Evolutionary conservation across 2,888 invertebrate species (phyloP), one percentile per base, ranked within the genome.

Genomic region (Eupithecia vulgata): DNA sequence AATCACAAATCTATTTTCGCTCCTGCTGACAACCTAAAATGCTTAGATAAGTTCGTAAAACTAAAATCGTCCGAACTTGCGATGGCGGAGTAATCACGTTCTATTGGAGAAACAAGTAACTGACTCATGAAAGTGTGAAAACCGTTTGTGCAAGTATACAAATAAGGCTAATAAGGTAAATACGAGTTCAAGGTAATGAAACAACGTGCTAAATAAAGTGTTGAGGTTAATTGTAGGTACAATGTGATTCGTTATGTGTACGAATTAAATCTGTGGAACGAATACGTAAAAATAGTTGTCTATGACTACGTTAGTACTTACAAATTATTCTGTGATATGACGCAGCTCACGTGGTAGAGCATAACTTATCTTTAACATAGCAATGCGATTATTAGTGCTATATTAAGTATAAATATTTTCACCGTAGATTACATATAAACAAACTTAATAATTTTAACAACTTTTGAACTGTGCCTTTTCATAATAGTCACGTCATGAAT

Each of bases 101-200:
- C 35, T 59, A 62, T 35, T 62, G 37, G 21, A 21, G 17, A 57
- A 57, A 66, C 71, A 61, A 66, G 67, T 66, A 67, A 67, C 61
- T 73, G 70, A 64, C 37, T 66, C 69, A 73, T 66, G 35, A 25
- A 70, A 70, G 75, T 75, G 72, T 72, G 72, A 75, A 70, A 70
- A 75, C 70, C 65, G 64, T 68, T 68, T 57, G 70, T 61, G 40
- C 45, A 75, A 67, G 34, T 37, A 37, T 45, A 68, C 68, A 75
- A 70, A 72, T 65, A 70, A 25, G 40, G 68, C 57, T 75, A 70
- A 72, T 70, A 68, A 65, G 34, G 70, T 72, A 70, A 72, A 67
- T 68, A 65, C 70, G 30, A 68, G 65, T 75, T 72, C 67, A 70
- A 75, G 72, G 67, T 67, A 62, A 72, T 57, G 67, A 69, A 67